A percentile compares a stretch with the other conserved stretches of the same genome.
Conservation (phyloP, 2,797 vertebrate genomes). For the Sebastes steindachneri region DNA sequence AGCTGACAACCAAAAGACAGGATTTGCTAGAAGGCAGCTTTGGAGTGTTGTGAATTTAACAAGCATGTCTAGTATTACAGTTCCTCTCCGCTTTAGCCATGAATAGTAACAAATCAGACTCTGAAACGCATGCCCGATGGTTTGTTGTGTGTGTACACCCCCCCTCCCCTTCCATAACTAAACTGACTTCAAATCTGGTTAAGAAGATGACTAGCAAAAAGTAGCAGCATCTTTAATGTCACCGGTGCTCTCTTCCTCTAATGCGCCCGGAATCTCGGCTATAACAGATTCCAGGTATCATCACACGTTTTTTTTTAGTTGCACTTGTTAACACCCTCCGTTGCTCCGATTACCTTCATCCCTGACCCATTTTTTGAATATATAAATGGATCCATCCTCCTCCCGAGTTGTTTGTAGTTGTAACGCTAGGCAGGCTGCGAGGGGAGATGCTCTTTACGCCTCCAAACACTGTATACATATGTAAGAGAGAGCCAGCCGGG, state of each 20-base stretch:
- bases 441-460: conserved; percentile 58
- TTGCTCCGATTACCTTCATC: conserved; percentile 75
- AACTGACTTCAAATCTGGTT: conserved; percentile 81
- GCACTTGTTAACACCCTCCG: conserved; percentile 61
- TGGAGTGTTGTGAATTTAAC: conserved; percentile 88
- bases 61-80: conserved; percentile 84
- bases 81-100: conserved; percentile 84
- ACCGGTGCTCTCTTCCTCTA: conserved; percentile 34
- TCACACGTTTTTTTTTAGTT: neutral
- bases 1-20: conserved; percentile 84
- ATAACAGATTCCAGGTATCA: conserved; percentile 65
- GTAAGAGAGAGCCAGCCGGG: conserved; percentile 74
- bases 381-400: conserved; percentile 63
- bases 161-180: conserved; percentile 51
- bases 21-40: conserved; percentile 84
- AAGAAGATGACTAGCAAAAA: conserved; percentile 72
- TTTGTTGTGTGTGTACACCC: conserved; percentile 75
- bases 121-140: conserved; percentile 81
- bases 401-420: conserved; percentile 73
- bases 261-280: conserved; percentile 24
- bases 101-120: conserved; percentile 86
- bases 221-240: conserved; percentile 62
- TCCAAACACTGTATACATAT: conserved; percentile 82
- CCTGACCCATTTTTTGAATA: conserved; percentile 75
- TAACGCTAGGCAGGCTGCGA: conserved; percentile 31